Base-by-base conservation (phyloP, 2,888 invertebrate genomes). In the Diadegma fenestrale region DNA sequence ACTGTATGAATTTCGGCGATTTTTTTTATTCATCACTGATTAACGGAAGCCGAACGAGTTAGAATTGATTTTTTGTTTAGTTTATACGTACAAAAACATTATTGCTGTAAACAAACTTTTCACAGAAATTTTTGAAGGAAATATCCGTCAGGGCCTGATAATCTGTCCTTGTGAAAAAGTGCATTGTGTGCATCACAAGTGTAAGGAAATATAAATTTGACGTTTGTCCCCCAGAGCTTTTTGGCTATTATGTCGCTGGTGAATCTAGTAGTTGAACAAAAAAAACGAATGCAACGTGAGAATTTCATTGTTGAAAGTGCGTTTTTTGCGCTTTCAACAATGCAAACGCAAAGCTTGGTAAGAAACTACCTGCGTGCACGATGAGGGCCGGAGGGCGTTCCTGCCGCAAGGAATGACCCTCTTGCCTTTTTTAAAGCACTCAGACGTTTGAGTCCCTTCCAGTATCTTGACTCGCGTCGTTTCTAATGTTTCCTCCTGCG, bases 361-460 rank as follows among this genome's bases (percentile, higher is more conserved):
- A 37, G 37, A 1, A 37, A 37, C 37, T 37, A 7, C 37, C 37
- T 10, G 26, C 4, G 10, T 33, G 64, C 10, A 37, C 17, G 66
- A 37, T 12, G 66, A 17, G 43, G 37, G 69, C 51, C 14, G 58
- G 6, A 54, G 26, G 10, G 41, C 61, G 48, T 51, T 66, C 48
- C 6, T 48, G 81, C 81, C 76, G 61, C 81, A 41, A 81, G 81
- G 61, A 76, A 48, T 48, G 81, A 81, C 75, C 69, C 76, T 81
- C 69, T 76, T 63, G 26, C 48, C 58, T n/a, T 48, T 43, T 51
- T 12, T 48, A 14, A 33, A 69, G 75, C 41, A 69, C 76, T 81
- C 41, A 41, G 45, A 33, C 48, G 26, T 19, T 69, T 63, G 63
- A 37, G 81, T 76, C 63, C 63, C 69, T 69, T 63, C 22, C 45